phyloP scores from a whole-genome alignment of 2,888 invertebrate species.

The Mimachlamys varia region DNA sequence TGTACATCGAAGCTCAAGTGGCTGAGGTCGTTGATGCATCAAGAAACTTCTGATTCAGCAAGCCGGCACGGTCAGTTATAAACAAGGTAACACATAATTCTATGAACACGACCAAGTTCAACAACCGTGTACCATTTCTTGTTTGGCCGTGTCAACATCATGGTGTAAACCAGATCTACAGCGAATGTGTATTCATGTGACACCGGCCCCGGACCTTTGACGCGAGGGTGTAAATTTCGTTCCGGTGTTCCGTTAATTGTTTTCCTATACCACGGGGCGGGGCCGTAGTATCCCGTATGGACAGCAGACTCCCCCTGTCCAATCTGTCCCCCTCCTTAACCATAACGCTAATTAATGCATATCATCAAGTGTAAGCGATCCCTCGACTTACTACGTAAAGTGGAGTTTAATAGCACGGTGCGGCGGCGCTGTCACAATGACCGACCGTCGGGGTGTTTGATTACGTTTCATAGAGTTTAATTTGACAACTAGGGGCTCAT shows the following conservation, averaged over 20 bases:
- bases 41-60: too few relatives aligned
- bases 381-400: slow-evolving; percentile 24
- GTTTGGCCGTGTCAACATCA: too few relatives aligned
- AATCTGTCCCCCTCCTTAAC: background rate
- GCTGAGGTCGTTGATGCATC: too few relatives aligned
- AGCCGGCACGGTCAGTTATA: too few relatives aligned
- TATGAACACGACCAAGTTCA: too few relatives aligned
- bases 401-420: background rate
- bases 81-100: too few relatives aligned
- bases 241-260: background rate
- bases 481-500: slow-evolving; percentile 35
- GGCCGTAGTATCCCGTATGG: background rate
- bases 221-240: background rate
- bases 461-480: slow-evolving; percentile 42
- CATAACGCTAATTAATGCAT: slow-evolving; percentile 37
- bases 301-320: background rate
- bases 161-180: background rate
- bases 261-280: background rate
- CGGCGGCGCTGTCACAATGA: slow-evolving; percentile 12
- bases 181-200: background rate
- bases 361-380: slow-evolving; percentile 41
- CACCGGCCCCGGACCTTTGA: background rate
- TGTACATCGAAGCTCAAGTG: too few relatives aligned
- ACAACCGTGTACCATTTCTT: too few relatives aligned
- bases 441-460: slow-evolving; percentile 38